Base-by-base conservation (phyloP, 2,113 vertebrate species). In the Odocoileus hemionus region DNA sequence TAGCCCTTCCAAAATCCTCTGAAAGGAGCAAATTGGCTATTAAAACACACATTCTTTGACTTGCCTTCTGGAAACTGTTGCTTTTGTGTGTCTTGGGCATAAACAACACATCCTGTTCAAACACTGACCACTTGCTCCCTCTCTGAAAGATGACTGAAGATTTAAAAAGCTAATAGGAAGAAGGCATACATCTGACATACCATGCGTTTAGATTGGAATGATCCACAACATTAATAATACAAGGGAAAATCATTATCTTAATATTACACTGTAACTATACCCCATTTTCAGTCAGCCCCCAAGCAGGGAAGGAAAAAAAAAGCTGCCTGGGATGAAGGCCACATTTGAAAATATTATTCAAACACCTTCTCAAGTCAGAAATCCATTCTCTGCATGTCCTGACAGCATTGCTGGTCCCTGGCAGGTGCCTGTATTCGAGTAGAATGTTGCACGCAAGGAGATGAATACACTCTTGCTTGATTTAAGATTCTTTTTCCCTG, bases 401-500 rank as follows among this genome's bases (percentile, higher is more conserved):
- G 98, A 98, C 96, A 98, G 88, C 93, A 96, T 82, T 85, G 7
- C 88, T 97, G 83, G 92, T 97, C 98, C 97, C 98, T 98, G 96
- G 96, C 94, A 98, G 98, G 97, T 97, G 94, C 98, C 96, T 30
- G 43, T 95, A 97, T 97, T 98, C 96, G 95, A 96, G 74, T 93
- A 96, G 97, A 98, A 98, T 94, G 89, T 93, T 98, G 98, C 94
- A 97, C 98, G 97, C 97, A 89, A 97, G 96, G 89, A 89, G 97
- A 97, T 98, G 98, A 98, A 99, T 99, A 99, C 98, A 99, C 98
- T 97, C 97, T 98, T 96, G 89, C 97, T 98, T 93, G 95, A 97
- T 98, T 98, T 98, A 74, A 98, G 97, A 97, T 96, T 98, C 30
- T 74, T 64, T 89, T 98, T 98, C 97, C 95, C 93, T 86, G 47